Evolutionary conservation across 2,888 invertebrate species (phyloP), one percentile per base, ranked within the genome.

Genomic region (Harmothoe impar): DNA sequence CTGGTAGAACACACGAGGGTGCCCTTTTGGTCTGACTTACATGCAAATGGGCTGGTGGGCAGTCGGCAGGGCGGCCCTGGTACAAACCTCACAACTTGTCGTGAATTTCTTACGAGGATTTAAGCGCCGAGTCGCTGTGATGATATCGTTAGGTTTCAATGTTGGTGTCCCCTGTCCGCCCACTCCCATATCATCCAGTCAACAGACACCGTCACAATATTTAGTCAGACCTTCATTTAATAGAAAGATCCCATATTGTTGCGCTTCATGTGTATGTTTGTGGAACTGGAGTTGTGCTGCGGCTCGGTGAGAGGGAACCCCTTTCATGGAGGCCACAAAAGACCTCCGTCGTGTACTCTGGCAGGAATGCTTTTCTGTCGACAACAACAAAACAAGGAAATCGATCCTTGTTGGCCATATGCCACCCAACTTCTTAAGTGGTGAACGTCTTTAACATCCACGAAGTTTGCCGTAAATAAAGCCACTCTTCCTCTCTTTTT

Each of bases 201-300:
- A 52, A 20, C 5, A 15, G 86, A 54, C 54, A 54, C n/a, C 54
- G 25, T 29, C 86, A 86, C 25, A 86, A 54, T 86, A 86, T 54
- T 54, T 54, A 56, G n/a, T 54, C 56, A 86, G 86, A 29, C 86
- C 7, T 86, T 54, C 54, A 29, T 86, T 54, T 52, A 54, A 86
- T 52, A 86, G 20, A 86, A 86, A 86, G 86, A n/a, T 86, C 86
- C 86, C 54, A 86, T 54, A 86, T 86, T 86, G 86, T 86, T 86
- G 86, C 86, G 54, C 29, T 86, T 54, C 86, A 5, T 86, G 86
- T 86, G 29, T 56, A 54, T 86, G 54, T 86, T 12, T 86, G 86
- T 86, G 86, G 86, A 86, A 86, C 54, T 25, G 52, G 54, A 52
- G 56, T 52, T 56, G 0, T 29, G 29, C 54, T 15, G 54, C 0